phyloP scores from a whole-genome alignment of 1,140 invertebrate genomes.

The Arion vulgaris region DNA sequence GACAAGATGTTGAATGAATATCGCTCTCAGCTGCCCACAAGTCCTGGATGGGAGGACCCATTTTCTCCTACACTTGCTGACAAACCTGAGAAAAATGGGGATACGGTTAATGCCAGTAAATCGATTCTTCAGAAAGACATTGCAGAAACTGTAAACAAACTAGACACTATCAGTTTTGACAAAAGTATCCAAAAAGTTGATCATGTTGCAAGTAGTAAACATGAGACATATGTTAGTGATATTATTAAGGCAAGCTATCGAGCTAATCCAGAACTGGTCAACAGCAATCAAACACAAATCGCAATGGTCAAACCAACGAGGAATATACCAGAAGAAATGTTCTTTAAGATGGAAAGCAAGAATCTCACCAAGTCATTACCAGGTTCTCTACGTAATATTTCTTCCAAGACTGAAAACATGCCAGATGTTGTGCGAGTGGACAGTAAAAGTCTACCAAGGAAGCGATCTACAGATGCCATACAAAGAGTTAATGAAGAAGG shows the following conservation, averaged over 20 bases:
- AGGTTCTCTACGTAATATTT: not conserved
- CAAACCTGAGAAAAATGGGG: not conserved
- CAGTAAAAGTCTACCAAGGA: not conserved
- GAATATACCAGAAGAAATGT: not conserved
- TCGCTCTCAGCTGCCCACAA: not conserved
- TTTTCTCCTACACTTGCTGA: not conserved
- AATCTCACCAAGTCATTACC: not conserved
- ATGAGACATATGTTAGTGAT: not conserved
- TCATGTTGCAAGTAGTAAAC: not conserved
- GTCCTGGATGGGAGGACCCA: slow-evolving; percentile 9
- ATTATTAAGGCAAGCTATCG: not conserved
- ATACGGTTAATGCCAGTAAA: not conserved
- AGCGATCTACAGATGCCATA: not conserved
- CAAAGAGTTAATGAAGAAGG: slow-evolving; percentile 13
- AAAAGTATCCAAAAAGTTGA: not conserved
- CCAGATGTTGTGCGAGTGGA: slow-evolving; percentile 20
- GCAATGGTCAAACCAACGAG: not conserved
- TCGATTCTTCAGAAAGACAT: not conserved
- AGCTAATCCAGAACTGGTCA: no score
- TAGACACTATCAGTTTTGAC: not conserved
- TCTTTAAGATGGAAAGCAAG: not conserved
- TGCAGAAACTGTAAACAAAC: not conserved
- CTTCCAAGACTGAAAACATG: slow-evolving; percentile 4
- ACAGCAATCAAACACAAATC: not conserved
- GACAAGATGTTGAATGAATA: not conserved